These are phyloP conservation scores for Drosophila suzukii DNA, from an alignment of 1,140 invertebrate species.

Conservation along the genomic window DNA sequence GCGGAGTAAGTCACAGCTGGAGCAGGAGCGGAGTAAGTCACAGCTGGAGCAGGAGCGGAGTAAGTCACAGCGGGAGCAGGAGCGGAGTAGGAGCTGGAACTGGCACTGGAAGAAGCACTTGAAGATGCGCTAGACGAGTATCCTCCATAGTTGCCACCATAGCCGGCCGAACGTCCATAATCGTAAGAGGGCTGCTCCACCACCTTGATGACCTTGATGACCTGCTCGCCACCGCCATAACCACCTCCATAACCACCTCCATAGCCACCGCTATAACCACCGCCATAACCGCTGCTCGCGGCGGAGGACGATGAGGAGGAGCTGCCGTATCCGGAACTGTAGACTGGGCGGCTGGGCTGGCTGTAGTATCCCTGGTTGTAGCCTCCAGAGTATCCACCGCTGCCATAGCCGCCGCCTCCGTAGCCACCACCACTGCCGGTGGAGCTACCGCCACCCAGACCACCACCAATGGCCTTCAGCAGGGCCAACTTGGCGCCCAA, in stretches of 20 bases:
- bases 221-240: constrained; percentile 52
- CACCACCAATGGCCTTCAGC: constrained; percentile 62
- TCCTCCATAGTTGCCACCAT: constrained; percentile 25
- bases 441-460: constrained; percentile 29
- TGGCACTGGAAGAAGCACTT: constrained; percentile 19
- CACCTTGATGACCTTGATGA: constrained; percentile 71
- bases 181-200: constrained; percentile 58
- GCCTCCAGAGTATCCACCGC: constrained; percentile 57
- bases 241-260: constrained; percentile 41
- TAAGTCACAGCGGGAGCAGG: constrained; percentile 30
- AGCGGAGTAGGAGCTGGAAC: constrained; percentile 42
- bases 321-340: constrained; percentile 44
- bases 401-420: constrained; percentile 37
- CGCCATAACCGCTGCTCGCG: constrained; percentile 21
- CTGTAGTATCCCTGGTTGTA: constrained; percentile 72
- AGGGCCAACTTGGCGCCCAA: constrained; percentile 73
- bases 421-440: constrained; percentile 24
- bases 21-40: constrained; percentile 16
- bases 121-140: constrained; percentile 39
- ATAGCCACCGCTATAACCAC: constrained; percentile 42
- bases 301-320: constrained; percentile 15
- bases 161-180: constrained; percentile 40
- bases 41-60: constrained; percentile 20
- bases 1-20: constrained; percentile 21
- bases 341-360: constrained; percentile 67